Percentiles rank a stretch among this genome's conserved stretches.
phyloP scores from a whole-genome alignment of 2,888 invertebrate genomes.

The Corbicula japonica region DNA sequence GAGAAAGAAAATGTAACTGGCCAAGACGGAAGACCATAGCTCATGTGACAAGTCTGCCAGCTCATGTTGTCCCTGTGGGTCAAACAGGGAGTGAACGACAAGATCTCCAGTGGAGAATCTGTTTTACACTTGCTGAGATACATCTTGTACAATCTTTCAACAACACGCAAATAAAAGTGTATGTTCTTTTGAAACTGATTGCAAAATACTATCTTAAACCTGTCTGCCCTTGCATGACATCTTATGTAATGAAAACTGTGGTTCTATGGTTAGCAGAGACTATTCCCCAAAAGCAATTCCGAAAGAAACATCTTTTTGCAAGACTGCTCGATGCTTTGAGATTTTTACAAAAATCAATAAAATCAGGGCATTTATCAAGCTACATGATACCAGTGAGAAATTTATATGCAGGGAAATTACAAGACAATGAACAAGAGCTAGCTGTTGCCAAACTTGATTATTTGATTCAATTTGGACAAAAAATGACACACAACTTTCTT shows the following conservation, averaged over 20 bases:
- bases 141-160: conserved; percentile 33
- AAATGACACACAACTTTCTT: not conserved
- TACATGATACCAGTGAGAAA: conserved; percentile 39
- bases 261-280: conserved; percentile 45
- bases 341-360: conserved; percentile 5
- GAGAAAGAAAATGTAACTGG: conserved; percentile 9
- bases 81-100: conserved; percentile 2
- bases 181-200: conserved; percentile 29
- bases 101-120: conserved; percentile 45
- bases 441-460: not conserved
- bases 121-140: conserved; percentile 35
- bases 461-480: too few relatives aligned
- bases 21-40: conserved; percentile 2
- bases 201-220: conserved; percentile 26
- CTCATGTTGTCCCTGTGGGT: conserved; percentile 27
- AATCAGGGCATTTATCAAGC: conserved; percentile 12
- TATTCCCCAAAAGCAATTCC: conserved; percentile 12
- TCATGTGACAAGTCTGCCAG: conserved; percentile 12
- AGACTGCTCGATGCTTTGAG: conserved; percentile 20
- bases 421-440: not conserved
- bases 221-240: conserved; percentile 19
- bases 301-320: conserved; percentile 14
- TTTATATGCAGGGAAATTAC: conserved; percentile 21
- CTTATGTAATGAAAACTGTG: conserved; percentile 42
- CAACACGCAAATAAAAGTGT: conserved; percentile 32